A percentile compares a stretch with the other conserved stretches of the same genome.
These are phyloP conservation scores for Camponotus fellah DNA, from an alignment of 2,888 invertebrate genomes.

Conservation along the genomic window DNA sequence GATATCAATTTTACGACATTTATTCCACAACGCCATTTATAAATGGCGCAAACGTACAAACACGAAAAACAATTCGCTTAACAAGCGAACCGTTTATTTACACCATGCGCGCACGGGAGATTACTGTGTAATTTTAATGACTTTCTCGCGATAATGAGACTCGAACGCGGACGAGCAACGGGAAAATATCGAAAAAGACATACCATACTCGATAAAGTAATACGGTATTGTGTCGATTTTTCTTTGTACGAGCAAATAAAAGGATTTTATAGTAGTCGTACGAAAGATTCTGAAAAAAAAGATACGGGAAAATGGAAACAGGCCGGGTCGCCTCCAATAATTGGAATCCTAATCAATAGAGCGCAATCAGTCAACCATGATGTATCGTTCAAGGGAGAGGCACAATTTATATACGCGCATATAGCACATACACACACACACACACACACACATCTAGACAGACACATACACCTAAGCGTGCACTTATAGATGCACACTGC, in stretches of 20 bases:
- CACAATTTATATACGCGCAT: conserved; percentile 65
- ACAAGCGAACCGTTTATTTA: conserved; percentile 23
- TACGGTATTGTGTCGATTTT: neutral
- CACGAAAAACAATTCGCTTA: conserved; percentile 22
- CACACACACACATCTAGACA: conserved; percentile 12
- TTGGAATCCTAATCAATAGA: conserved; percentile 84
- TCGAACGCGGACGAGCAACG: neutral
- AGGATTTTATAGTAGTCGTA: conserved; percentile 11
- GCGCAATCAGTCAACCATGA: conserved; percentile 76
- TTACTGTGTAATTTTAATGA: conserved; percentile 13
- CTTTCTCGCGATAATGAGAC: conserved; percentile 28
- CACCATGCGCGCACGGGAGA: neutral
- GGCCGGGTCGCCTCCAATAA: conserved; percentile 75
- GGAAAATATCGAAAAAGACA: conserved; percentile 7
- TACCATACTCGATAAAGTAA: neutral
- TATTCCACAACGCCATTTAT: neutral
- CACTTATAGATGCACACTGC: neutral
- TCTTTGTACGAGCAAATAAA: conserved; percentile 31
- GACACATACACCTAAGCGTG: neutral
- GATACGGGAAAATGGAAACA: conserved; percentile 55
- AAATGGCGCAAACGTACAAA: conserved; percentile 17
- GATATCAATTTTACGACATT: conserved; percentile 28
- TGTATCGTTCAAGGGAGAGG: conserved; percentile 66
- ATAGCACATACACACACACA: conserved; percentile 43
- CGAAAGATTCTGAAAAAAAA: conserved; percentile 35